Conservation (phyloP, 92 coral and sea anemone species). For the Bergia puertoricense region DNA sequence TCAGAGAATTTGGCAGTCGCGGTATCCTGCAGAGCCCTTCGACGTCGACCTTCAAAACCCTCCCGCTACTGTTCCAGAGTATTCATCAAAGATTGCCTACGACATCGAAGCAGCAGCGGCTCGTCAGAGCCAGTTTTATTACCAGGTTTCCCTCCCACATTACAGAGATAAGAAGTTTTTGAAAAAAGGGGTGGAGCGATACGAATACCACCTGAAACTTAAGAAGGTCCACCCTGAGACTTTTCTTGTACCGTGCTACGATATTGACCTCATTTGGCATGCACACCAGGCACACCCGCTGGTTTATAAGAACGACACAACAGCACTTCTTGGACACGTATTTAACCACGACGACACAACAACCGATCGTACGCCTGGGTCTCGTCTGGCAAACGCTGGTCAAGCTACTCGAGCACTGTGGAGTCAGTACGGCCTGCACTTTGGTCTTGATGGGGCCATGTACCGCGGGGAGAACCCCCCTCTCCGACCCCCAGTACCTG, state of each 20-base stretch:
- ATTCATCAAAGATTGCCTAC: slow-evolving; percentile 41
- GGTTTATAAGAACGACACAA: slow-evolving; percentile 59
- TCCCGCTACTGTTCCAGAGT: slow-evolving; percentile 21
- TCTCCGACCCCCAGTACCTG: background rate
- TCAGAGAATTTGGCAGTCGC: slow-evolving; percentile 48
- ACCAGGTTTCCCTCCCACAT: slow-evolving; percentile 65
- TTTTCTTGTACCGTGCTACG: slow-evolving; percentile 73
- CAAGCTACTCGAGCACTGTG: slow-evolving; percentile 42
- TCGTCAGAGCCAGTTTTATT: slow-evolving; percentile 52
- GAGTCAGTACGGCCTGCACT: slow-evolving; percentile 39
- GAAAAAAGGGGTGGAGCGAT: slow-evolving; percentile 35
- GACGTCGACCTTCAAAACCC: slow-evolving; percentile 51
- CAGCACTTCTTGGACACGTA: slow-evolving; percentile 55
- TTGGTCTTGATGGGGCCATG: slow-evolving; percentile 57
- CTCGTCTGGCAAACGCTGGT: slow-evolving; percentile 47
- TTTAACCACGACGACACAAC: slow-evolving; percentile 65
- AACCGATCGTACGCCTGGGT: slow-evolving; percentile 57
- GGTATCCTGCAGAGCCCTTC: slow-evolving; percentile 59
- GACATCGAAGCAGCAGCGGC: slow-evolving; percentile 42
- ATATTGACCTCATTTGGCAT: slow-evolving; percentile 81
- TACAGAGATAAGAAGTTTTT: slow-evolving; percentile 47
- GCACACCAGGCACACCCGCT: slow-evolving; percentile 75
- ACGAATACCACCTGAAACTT: slow-evolving; percentile 64
- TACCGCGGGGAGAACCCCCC: slow-evolving; percentile 60
- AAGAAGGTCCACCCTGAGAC: slow-evolving; percentile 60